These are phyloP conservation scores for Falco concolor DNA, from an alignment of 2,797 vertebrate genomes.

Conservation along the genomic window DNA sequence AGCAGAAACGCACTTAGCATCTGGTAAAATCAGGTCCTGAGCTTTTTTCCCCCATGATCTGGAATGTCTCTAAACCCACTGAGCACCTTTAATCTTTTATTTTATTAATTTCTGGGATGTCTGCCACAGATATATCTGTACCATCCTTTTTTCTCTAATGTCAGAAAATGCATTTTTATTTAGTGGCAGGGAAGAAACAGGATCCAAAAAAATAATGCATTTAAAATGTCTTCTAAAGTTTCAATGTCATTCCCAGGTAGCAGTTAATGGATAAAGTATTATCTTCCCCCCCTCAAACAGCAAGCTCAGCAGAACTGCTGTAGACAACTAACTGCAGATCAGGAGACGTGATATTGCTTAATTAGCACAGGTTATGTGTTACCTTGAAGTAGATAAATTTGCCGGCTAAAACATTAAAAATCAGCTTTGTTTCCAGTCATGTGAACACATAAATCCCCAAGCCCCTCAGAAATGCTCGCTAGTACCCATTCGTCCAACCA, in stretches of 20 bases:
- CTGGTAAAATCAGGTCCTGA: neutral
- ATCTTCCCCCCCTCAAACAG: conserved; percentile 22
- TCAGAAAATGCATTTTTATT: conserved; percentile 51
- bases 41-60: neutral
- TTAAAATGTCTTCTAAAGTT: conserved; percentile 39
- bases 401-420: conserved; percentile 17
- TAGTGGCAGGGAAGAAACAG: conserved; percentile 16
- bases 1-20: neutral
- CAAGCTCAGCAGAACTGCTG: conserved; percentile 51
- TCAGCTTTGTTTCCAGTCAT: neutral
- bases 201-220: neutral
- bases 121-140: neutral
- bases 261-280: conserved; percentile 61
- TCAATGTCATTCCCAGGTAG: conserved; percentile 50
- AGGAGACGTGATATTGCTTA: conserved; percentile 60
- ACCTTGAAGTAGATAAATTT: conserved; percentile 58
- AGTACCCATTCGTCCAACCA: neutral
- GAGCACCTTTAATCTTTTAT: conserved; percentile 26
- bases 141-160: neutral
- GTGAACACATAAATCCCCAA: neutral
- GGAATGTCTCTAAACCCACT: neutral
- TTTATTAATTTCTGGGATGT: neutral
- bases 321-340: conserved; percentile 53
- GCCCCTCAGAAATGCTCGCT: neutral
- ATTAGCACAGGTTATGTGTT: conserved; percentile 56